Percentiles rank a stretch among this genome's conserved stretches.
Evolutionary conservation across 2,113 vertebrate species (phyloP).

Genomic region (Anthoscopus minutus): DNA sequence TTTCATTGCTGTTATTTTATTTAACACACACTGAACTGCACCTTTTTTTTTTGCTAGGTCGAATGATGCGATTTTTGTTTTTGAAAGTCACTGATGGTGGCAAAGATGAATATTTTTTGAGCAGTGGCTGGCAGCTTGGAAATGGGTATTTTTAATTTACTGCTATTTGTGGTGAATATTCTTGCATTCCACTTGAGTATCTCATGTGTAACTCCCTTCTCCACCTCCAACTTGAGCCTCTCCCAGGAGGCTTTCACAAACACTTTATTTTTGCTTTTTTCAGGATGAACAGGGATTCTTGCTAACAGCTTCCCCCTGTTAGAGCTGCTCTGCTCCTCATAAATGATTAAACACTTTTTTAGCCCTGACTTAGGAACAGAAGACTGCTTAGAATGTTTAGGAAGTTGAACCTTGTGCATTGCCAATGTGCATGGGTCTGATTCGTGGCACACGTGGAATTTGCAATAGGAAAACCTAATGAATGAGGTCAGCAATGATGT

Average conservation of each 20-base stretch:
- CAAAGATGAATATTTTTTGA: not conserved
- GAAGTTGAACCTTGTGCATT: not conserved
- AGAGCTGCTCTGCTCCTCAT: not conserved
- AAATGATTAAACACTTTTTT: not conserved
- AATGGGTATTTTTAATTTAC: not conserved
- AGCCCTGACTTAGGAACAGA: not conserved
- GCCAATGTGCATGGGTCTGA: not conserved
- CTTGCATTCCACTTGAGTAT: not conserved
- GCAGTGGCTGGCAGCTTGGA: not conserved
- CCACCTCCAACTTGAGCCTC: not conserved
- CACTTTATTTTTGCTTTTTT: not conserved
- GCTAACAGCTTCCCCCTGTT: not conserved
- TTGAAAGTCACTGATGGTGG: not conserved
- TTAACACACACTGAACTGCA: not conserved
- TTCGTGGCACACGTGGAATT: not conserved
- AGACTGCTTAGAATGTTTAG: not conserved
- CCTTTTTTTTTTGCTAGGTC: not conserved
- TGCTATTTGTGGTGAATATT: not conserved
- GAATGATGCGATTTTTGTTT: not conserved
- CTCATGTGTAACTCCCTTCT: not conserved
- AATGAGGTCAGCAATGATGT: not conserved
- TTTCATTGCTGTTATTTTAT: not conserved
- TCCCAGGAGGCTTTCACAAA: not conserved
- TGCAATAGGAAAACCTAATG: not conserved
- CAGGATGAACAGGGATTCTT: not conserved